phyloP scores from a whole-genome alignment of 2,888 invertebrate genomes.

The Timandra comae region DNA sequence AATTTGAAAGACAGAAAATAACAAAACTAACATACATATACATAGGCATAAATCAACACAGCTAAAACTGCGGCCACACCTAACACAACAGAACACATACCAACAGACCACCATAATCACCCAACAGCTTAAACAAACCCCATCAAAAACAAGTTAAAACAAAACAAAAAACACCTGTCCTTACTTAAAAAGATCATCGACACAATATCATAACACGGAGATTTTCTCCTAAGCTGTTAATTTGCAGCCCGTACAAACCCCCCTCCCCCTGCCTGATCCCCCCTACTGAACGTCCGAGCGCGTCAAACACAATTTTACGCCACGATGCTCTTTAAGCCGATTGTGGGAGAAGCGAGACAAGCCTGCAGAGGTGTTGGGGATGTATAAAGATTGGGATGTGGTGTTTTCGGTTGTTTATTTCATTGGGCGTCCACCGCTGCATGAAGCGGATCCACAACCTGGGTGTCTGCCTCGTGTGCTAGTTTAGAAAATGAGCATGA shows the following conservation, averaged over 20 bases:
- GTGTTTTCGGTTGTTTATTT: no score
- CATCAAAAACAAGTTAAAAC: constrained; percentile 6
- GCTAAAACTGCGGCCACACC: no score
- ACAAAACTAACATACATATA: no score
- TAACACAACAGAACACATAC: no score
- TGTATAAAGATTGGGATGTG: no score
- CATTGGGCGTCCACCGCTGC: no score
- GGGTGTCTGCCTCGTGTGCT: no score
- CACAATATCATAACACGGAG: constrained; percentile 66
- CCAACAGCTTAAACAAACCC: constrained; percentile 6
- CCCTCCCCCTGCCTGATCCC: constrained; percentile 16
- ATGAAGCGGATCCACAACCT: no score
- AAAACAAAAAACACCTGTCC: constrained; percentile 36
- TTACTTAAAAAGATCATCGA: constrained; percentile 58
- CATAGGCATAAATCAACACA: no score
- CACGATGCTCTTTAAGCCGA: constrained; percentile 70
- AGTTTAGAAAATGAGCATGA: no score
- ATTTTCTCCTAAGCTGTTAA: constrained; percentile 60
- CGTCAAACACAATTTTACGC: constrained; percentile 76
- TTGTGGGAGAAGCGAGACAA: constrained; percentile 68
- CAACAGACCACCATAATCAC: no score
- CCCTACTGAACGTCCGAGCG: constrained; percentile 40
- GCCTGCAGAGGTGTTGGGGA: constrained; percentile 34
- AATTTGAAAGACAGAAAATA: no score
- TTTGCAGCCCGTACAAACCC: constrained; percentile 6